Conservation (phyloP, 2,797 vertebrate genomes). For the Poecile montanus region DNA sequence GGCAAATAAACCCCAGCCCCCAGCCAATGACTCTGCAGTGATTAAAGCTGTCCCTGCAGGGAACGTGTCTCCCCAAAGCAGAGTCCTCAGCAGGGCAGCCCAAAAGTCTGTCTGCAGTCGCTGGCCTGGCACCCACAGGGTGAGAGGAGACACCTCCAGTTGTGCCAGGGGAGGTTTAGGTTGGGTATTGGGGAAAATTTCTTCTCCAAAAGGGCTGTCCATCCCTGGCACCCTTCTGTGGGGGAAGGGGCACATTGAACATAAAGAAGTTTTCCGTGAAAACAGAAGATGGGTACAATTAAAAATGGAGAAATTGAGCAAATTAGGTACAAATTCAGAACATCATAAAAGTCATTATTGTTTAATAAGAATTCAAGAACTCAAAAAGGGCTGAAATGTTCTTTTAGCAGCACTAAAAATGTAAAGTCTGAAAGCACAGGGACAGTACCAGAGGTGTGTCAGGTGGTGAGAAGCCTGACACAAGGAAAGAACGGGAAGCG, state of each 20-base stretch:
- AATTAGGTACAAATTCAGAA: neutral
- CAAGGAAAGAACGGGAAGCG: conserved; percentile 1
- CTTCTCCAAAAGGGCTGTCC: neutral
- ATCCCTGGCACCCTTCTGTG: neutral
- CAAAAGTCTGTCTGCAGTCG: neutral
- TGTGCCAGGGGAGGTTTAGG: neutral
- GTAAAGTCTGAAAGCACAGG: neutral
- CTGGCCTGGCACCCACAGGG: neutral
- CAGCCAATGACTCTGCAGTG: neutral
- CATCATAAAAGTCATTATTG: neutral
- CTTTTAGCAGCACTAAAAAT: neutral
- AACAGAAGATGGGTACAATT: neutral
- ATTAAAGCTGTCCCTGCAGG: neutral
- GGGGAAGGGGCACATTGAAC: neutral
- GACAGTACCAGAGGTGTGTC: neutral
- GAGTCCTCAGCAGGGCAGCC: neutral
- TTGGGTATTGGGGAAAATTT: neutral
- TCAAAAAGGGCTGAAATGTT: neutral
- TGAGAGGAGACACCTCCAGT: neutral
- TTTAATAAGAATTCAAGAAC: neutral
- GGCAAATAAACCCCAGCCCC: neutral
- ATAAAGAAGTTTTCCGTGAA: neutral
- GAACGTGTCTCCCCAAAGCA: neutral
- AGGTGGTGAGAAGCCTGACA: neutral
- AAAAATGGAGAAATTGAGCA: neutral